phyloP scores from a whole-genome alignment of 2,113 vertebrate species.

The Falcunculus frontatus region DNA sequence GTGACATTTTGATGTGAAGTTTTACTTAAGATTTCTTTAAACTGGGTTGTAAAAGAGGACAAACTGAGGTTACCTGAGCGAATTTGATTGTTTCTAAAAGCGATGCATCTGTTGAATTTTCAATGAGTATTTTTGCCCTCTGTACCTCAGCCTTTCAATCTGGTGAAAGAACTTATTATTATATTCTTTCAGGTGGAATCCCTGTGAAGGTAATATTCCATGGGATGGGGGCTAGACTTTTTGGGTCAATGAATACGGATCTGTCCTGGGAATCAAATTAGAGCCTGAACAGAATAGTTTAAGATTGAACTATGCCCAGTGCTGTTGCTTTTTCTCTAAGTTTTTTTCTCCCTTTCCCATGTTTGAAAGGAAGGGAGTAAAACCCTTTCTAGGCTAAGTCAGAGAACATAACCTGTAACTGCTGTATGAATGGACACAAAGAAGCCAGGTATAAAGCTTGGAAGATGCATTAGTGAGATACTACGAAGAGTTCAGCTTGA shows the following conservation, averaged over 20 bases:
- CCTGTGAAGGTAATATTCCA: neutral
- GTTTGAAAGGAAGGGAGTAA: neutral
- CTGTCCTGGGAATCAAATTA: neutral
- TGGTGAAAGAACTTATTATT: neutral
- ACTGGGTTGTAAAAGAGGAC: neutral
- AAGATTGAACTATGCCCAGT: neutral
- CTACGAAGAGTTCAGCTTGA: neutral
- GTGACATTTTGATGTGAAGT: neutral
- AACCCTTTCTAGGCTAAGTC: neutral
- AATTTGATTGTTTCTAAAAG: constrained; percentile 3
- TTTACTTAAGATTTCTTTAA: neutral
- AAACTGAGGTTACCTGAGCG: neutral
- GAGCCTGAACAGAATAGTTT: neutral
- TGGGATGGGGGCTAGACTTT: neutral
- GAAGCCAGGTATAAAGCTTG: neutral
- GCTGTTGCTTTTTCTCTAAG: neutral
- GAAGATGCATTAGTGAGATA: neutral
- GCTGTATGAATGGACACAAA: neutral
- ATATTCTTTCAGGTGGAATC: neutral
- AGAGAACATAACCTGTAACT: neutral
- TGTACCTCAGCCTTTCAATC: neutral
- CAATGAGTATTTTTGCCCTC: neutral
- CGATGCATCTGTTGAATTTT: neutral
- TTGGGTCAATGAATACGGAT: neutral
- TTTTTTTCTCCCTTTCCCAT: rapidly evolving